These are phyloP conservation scores for Molossus alvarezi DNA, from an alignment of 2,797 vertebrate species.

Conservation along the genomic window DNA sequence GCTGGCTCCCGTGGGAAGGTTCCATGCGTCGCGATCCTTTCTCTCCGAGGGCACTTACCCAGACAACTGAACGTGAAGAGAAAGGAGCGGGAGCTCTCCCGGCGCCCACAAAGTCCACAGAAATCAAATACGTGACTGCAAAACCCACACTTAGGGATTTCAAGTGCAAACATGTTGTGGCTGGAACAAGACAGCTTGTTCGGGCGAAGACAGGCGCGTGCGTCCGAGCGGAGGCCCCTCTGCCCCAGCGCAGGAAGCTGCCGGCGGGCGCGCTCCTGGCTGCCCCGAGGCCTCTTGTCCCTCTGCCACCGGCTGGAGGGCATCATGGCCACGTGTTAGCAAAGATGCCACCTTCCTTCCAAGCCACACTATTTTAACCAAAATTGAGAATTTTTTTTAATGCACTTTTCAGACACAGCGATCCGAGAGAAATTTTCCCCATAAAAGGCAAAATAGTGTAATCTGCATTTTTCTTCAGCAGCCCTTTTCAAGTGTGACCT, in stretches of 20 bases:
- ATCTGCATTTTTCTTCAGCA: constrained; percentile 78
- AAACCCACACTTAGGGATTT: not conserved
- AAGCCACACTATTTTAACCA: not conserved
- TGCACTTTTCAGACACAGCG: constrained; percentile 63
- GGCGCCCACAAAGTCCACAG: not conserved
- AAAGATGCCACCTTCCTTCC: constrained; percentile 57
- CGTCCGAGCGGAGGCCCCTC: not conserved
- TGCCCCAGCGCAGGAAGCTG: not conserved
- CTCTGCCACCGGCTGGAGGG: constrained; percentile 23
- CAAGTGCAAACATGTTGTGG: constrained; percentile 62
- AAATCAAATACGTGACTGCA: constrained; percentile 44
- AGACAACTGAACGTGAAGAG: constrained; percentile 13
- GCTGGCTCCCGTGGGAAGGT: no score
- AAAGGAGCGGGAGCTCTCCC: not conserved
- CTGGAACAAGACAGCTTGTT: not conserved
- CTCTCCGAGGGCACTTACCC: constrained; percentile 42
- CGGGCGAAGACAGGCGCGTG: not conserved
- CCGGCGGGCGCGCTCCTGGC: not conserved
- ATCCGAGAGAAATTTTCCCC: constrained; percentile 46
- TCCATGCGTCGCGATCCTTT: not conserved
- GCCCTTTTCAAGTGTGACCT: constrained; percentile 87
- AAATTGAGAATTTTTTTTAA: constrained; percentile 29
- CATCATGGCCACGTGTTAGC: not conserved
- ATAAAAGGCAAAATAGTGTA: constrained; percentile 65
- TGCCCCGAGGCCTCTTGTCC: constrained; percentile 34